Conservation (phyloP, 2,113 vertebrate species). For the Glaucomys volans region DNA sequence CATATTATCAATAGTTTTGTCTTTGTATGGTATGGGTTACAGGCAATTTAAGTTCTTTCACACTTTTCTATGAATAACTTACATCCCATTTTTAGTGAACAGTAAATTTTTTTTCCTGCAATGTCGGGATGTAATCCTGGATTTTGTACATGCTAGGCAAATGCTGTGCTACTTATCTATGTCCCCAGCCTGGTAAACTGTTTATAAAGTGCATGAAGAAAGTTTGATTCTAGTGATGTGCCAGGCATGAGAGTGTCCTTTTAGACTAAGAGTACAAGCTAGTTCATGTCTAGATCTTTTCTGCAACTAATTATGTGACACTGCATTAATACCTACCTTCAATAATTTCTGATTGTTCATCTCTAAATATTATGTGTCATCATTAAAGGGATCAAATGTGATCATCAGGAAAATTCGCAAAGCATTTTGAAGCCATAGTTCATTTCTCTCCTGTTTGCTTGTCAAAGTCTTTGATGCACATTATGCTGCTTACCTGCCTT, state of each 20-base stretch:
- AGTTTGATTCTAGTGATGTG: not conserved
- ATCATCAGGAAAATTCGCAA: not conserved
- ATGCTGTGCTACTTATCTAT: not conserved
- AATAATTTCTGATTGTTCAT: not conserved
- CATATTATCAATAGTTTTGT: not conserved
- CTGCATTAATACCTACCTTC: not conserved
- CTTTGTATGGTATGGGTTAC: not conserved
- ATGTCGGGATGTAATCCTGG: not conserved
- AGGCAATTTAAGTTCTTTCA: not conserved
- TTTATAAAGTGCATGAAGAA: not conserved
- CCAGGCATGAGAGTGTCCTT: not conserved
- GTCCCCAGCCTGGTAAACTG: not conserved
- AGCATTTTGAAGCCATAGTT: accelerated
- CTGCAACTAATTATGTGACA: not conserved
- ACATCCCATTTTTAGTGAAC: not conserved
- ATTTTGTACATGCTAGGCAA: not conserved
- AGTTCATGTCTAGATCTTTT: not conserved
- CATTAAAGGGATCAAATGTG: not conserved
- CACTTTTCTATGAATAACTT: not conserved
- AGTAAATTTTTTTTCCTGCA: not conserved
- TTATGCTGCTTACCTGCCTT: not conserved
- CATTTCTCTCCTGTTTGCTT: not conserved
- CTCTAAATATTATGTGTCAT: not conserved
- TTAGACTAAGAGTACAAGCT: not conserved
- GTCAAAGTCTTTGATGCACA: not conserved